Evolutionary conservation across 1,140 invertebrate species (phyloP), one percentile per base, ranked within the genome.

Genomic region (Chironomus tepperi): DNA sequence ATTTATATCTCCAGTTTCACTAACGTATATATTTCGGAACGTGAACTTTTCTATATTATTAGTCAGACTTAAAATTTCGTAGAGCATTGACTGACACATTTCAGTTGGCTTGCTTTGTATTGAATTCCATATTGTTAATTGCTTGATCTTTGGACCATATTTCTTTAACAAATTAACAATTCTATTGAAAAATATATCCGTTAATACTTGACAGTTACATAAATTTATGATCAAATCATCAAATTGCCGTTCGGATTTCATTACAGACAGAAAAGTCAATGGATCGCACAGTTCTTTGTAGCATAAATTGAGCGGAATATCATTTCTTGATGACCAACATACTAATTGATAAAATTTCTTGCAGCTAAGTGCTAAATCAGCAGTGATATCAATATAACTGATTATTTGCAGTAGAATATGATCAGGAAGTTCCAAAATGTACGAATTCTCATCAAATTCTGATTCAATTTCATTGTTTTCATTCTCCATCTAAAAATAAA

Each of bases 291-390:
- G 12, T 10, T 57, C 47, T 57, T 12, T n/a, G 15, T n/a, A 57
- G 5, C 12, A n/a, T n/a, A 57, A n/a, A 12, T 57, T 15, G 1
- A 57, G 3, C 0, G 47, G 47, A 57, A 15, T 57, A 5, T 12
- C 5, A 57, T 57, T 57, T 57, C 47, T 57, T 5, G 47, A n/a
- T 57, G 47, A 57, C 3, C n/a, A 57, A 57, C 47, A 57, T 15
- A 57, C 10, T n/a, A 57, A n/a, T n/a, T 57, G 47, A 57, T 57
- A 57, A 57, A 57, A 57, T 57, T n/a, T 57, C 12, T 57, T 57
- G n/a, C 47, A 57, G n/a, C 47, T 57, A n/a, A 57, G n/a, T 57
- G 47, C 7, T 5, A 57, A 15, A 57, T 57, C n/a, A 3, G 24
- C 5, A 2, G 24, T 34, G 1, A 5, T 34, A 34, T 34, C 24